phyloP scores from a whole-genome alignment of 92 coral and sea anemone species.

The Bergia puertoricense region DNA sequence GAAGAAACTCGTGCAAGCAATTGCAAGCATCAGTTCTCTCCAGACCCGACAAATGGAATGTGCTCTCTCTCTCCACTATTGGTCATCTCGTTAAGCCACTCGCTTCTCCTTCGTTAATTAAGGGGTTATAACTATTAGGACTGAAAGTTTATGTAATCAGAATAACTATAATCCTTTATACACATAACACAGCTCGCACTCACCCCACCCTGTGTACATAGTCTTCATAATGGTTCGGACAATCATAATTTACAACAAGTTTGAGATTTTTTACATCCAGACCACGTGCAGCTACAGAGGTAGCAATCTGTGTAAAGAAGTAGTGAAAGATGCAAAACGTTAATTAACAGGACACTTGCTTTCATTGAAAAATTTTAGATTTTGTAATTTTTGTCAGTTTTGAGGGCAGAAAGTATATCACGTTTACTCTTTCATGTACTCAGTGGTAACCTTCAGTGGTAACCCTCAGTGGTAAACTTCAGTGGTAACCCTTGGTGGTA shows the following conservation, averaged over 20 bases:
- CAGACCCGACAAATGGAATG: too few species aligned
- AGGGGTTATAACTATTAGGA: background rate
- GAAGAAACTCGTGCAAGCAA: too few species aligned
- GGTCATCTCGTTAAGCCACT: too few species aligned
- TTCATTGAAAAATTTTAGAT: too few species aligned
- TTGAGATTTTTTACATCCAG: slow-evolving; percentile 90
- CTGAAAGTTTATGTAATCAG: background rate
- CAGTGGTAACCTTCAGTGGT: too few species aligned
- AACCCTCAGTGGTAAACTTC: too few species aligned
- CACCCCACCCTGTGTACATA: slow-evolving; percentile 98
- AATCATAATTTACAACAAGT: slow-evolving; percentile 91
- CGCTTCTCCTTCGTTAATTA: background rate
- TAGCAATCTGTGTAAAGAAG: slow-evolving; percentile 70
- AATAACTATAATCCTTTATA: too few species aligned
- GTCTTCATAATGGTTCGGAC: slow-evolving; percentile 98
- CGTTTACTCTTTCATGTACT: too few species aligned
- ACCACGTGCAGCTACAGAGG: slow-evolving; percentile 99
- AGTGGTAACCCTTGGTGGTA: too few species aligned
- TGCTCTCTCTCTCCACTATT: too few species aligned
- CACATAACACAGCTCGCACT: slow-evolving; percentile 6
- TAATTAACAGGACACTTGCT: background rate
- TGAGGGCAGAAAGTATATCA: too few species aligned
- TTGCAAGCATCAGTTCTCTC: too few species aligned
- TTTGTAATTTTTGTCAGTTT: background rate
- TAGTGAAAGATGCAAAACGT: background rate